Evolutionary conservation across 2,797 vertebrate genomes (phyloP), one percentile per base, ranked within the genome.

Genomic region (Coranthus polyacanthus): DNA sequence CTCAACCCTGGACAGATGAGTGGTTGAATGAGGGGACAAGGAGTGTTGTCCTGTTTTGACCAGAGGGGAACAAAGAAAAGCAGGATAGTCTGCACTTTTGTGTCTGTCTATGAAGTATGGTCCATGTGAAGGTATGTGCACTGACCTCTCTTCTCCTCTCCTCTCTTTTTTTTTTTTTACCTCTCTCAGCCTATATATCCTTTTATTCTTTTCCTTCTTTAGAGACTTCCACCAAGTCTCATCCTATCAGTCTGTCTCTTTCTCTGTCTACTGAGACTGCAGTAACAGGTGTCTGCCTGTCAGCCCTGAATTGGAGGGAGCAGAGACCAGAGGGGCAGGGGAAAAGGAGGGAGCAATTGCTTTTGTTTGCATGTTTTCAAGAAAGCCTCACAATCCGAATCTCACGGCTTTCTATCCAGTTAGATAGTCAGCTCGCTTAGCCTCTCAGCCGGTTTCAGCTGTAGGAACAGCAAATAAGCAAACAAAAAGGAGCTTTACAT

Each of bases 41-140:
- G 37, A 68, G 55, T 26, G 22, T 43, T 68, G 71, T 65, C 60
- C 68, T 57, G 26, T 66, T 87, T 68, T 52, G 47, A 67, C 66
- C 68, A 59, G 70, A 70, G 60, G 56, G 61, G 39, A 77, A 59
- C 57, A 64, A 13, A 67, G 61, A 71, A 68, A 80, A 73, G 55
- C 29, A 12, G 67, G 55, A 78, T 57, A 45, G 36, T 72, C 26
- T 49, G 11, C 61, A 49, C 34, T 77, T 68, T 66, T 56, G 43
- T 53, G 32, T 53, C 12, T 57, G 32, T 72, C 26, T 84, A 47
- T 87, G 75, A 90, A 91, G 84, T 67, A 93, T 92, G 93, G 91
- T 92, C 82, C 91, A 87, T 83, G 90, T 88, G 81, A 93, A 92
- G 92, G 93, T 95, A 94, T 72, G 89, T n/a, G n/a, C n/a, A n/a